Percentiles rank a stretch among this genome's conserved stretches.
Conservation (phyloP, 2,797 vertebrate genomes). For the Corythornis leucogaster region DNA sequence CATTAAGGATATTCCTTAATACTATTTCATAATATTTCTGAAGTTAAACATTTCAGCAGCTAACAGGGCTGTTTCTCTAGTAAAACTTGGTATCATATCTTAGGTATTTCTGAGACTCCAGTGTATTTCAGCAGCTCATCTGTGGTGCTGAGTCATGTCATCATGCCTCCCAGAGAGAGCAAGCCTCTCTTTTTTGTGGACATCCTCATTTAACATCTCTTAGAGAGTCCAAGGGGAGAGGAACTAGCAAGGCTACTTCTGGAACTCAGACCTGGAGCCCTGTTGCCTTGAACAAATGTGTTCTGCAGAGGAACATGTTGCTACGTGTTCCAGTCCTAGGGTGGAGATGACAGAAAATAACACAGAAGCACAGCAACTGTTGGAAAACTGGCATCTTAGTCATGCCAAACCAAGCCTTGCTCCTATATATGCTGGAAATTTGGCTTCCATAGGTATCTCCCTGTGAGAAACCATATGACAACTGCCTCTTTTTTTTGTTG, state of each 20-base stretch:
- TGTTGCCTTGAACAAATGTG: constrained; percentile 24
- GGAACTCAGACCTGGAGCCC: constrained; percentile 18
- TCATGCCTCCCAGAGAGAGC: not conserved
- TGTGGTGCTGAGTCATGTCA: not conserved
- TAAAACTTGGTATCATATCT: not conserved
- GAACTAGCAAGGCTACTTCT: constrained; percentile 8
- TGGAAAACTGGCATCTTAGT: not conserved
- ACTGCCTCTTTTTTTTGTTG: not conserved
- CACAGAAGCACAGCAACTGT: not conserved
- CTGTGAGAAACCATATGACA: not conserved
- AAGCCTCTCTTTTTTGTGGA: not conserved
- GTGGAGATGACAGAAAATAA: not conserved
- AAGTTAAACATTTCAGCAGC: not conserved
- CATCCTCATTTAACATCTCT: not conserved
- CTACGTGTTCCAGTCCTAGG: not conserved
- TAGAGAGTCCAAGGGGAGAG: not conserved
- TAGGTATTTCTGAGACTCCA: not conserved
- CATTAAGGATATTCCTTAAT: not conserved
- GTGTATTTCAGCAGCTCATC: not conserved
- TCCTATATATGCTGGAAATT: not conserved
- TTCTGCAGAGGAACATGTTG: not conserved
- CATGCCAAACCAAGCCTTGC: not conserved
- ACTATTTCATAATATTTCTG: not conserved
- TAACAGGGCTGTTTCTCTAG: not conserved
- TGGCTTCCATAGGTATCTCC: not conserved